These are phyloP conservation scores for Lepisosteus oculatus DNA, from an alignment of 2,113 vertebrate genomes.

Conservation along the genomic window DNA sequence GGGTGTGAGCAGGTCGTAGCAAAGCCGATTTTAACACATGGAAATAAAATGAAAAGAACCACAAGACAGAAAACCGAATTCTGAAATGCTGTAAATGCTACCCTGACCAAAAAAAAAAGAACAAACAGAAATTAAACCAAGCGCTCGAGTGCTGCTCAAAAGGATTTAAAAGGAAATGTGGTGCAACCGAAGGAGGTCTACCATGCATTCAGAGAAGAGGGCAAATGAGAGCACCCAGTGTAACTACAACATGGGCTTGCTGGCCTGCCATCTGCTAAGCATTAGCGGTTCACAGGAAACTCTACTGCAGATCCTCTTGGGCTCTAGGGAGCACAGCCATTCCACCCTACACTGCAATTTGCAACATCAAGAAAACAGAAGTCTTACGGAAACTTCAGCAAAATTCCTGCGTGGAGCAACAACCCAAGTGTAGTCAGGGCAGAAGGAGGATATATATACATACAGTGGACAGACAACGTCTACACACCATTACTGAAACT, in stretches of 20 bases:
- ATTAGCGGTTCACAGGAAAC: slow-evolving; percentile 1
- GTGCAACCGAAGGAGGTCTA: too few species aligned
- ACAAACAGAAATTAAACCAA: too few species aligned
- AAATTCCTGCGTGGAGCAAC: neutral
- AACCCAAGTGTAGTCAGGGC: neutral
- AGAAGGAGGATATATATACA: neutral
- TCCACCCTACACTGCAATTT: neutral
- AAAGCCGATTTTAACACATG: too few species aligned
- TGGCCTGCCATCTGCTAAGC: neutral
- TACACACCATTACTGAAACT: too few species aligned
- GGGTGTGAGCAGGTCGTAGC: too few species aligned
- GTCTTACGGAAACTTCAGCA: neutral
- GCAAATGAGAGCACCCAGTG: neutral
- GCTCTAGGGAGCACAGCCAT: neutral
- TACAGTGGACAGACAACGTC: neutral
- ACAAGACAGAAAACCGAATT: too few species aligned
- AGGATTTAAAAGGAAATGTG: too few species aligned
- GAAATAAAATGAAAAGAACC: too few species aligned
- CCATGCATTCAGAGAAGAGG: too few species aligned
- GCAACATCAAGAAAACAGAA: neutral
- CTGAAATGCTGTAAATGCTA: too few species aligned
- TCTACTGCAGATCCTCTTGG: neutral
- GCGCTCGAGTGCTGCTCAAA: too few species aligned
- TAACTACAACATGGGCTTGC: neutral
- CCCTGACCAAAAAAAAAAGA: too few species aligned